Base-by-base conservation (phyloP, 2,888 invertebrate genomes). In the Villa cingulata region DNA sequence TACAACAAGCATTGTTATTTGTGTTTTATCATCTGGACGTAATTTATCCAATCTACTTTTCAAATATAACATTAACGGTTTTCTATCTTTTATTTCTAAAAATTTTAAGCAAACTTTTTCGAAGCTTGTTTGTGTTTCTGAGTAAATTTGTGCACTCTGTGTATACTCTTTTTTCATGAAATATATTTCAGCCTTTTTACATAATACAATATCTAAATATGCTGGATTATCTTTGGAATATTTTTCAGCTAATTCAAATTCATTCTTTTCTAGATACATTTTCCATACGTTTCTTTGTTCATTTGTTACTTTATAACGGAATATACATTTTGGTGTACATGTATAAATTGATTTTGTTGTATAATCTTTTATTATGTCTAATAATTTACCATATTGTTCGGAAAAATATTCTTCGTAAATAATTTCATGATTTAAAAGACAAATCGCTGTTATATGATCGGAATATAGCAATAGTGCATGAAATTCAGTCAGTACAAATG, bases 101-200 rank as follows among this genome's bases (percentile, higher is more conserved):
- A 96, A 95, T 63, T 92, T 94, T 14, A 97, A 72, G 46, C 94
- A 88, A 36, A 96, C 81, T 57, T 90, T 90, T 71, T 97, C 97
- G 63, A 98, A 96, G 18, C 92, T 86, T 38, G 86, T 84, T 57
- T 86, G 81, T 0, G 95, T 92, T 58, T 90, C 83, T 0, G 96
- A 91, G 64, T 85, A 96, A 55, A 86, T 78, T 57, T 81, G 74
- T 0, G 97, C 97, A 64, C 92, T 91, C 55, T 79, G 76, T 50
- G 83, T 78, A 58, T 81, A 94, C 68, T 86, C 75, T 49, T 81
- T 80, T 53, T 82, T 78, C 7, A 78, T 75, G 59, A 92, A 95
- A 3, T 86, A 73, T 59, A 83, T 74, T 59, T 94, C 89, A 0
- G 95, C 95, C 67, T 95, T 89, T 63, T 85, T 85, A 0, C 86